Evolutionary conservation across 2,888 invertebrate species (phyloP), one percentile per base, ranked within the genome.

Genomic region (Lamellibrachia columna): DNA sequence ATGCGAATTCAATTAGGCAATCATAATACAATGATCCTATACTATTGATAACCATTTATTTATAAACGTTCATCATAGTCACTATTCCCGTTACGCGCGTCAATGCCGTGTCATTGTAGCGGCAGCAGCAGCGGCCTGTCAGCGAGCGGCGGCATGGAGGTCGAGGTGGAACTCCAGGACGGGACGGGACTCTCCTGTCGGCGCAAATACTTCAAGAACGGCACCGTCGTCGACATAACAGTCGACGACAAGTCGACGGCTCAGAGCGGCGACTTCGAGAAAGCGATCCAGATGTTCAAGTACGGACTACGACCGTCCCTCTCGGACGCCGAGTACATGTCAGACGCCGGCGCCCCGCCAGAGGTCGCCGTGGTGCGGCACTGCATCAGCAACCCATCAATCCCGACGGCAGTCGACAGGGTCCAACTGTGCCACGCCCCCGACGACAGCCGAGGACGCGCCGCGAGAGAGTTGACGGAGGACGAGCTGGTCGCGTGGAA

Each of bases 231-330:
- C 15, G 75, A 15, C 22, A 15, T 22, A 22, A 75, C 75, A 22
- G 11, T 11, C 75, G 75, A 75, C 22, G 75, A 75, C 3, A 75
- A 75, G 22, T 75, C 75, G 22, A n/a, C 75, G 75, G 75, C 75
- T 4, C 75, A 75, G 22, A 75, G 75, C 75, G 75, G 75, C 22
- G 75, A 75, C 75, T 75, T 75, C 75, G 75, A 75, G 75, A 75
- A 75, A n/a, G 75, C 75, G 75, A 75, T 75, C 22, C 75, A 75
- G 75, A 75, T 75, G 75, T 75, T 75, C 75, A 75, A 75, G 75
- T 75, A 75, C 75, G 75, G 75, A 15, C 75, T 75, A n/a, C 75
- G 75, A 6, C 75, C 75, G 75, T 75, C 75, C 22, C 15, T 75
- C 22, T 75, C 75, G 22, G 75, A 75, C 75, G 75, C 75, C 75